Evolutionary conservation across 1,140 invertebrate species (phyloP).

Genomic region (Heterodera schachtii): DNA sequence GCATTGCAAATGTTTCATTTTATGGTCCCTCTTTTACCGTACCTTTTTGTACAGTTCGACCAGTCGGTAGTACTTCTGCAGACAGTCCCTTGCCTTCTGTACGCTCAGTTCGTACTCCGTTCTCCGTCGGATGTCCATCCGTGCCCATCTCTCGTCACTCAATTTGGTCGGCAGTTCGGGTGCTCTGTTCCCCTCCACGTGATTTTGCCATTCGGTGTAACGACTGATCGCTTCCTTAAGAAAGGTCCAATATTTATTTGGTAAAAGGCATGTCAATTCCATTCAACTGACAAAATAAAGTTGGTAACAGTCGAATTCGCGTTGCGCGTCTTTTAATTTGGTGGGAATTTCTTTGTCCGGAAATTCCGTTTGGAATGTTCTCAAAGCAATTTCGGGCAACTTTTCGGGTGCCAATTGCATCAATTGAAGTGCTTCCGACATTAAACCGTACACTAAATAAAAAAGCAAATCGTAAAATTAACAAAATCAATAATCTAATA

Average conservation of each 20-base stretch:
- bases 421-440: slow-evolving; percentile 46
- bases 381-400: slow-evolving; percentile 21
- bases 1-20: slow-evolving; percentile 11
- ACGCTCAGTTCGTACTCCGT: slow-evolving; percentile 50
- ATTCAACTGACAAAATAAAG: slow-evolving; percentile 46
- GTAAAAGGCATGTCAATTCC: background rate
- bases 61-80: slow-evolving; percentile 46
- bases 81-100: slow-evolving; percentile 41
- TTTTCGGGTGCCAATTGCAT: slow-evolving; percentile 39
- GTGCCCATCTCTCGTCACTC: slow-evolving; percentile 48
- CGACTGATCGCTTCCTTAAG: slow-evolving; percentile 41
- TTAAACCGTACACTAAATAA: slow-evolving; percentile 39
- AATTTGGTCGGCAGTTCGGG: slow-evolving; percentile 45
- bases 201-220: slow-evolving; percentile 40
- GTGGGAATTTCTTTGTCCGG: slow-evolving; percentile 14
- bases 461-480: too few species aligned
- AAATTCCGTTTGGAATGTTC: slow-evolving; percentile 30
- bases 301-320: slow-evolving; percentile 46
- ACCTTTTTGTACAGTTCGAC: slow-evolving; percentile 43
- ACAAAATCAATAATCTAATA: too few species aligned
- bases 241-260: background rate
- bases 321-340: slow-evolving; percentile 28
- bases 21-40: background rate
- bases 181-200: slow-evolving; percentile 34
- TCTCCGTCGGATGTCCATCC: slow-evolving; percentile 43